Evolutionary conservation across 2,888 invertebrate species (phyloP), one percentile per base, ranked within the genome.

Genomic region (Boloria selene): DNA sequence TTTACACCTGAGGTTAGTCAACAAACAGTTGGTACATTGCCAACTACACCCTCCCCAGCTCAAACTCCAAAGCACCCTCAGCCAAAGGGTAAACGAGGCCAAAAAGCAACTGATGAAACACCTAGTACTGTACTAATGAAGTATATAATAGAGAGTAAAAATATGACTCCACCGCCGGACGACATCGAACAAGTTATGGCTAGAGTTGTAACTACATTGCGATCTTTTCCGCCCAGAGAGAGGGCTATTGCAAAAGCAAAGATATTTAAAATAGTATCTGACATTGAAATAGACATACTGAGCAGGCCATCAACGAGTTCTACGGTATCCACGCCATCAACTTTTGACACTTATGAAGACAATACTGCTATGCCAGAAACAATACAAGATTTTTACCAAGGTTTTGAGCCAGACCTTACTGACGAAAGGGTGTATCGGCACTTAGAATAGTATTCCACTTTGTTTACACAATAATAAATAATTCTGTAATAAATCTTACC

Each of bases 241-340:
- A 67, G 65, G 67, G 73, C 73, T 65, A 74, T 74, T 61, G 73
- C 71, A 52, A 73, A 74, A 71, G 70, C 71, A 16, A 72, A 73
- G 55, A 70, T 72, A 61, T 74, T 74, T 66, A 59, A 70, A 69
- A 69, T 72, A 63, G 69, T 73, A 16, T 73, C 71, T 61, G 45
- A 65, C 10, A 73, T 74, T 71, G 73, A 74, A 67, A 71, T 74
- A 66, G 70, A 73, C 45, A 69, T 73, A 53, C 58, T 73, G 50
- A 70, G 62, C 59, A 69, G 68, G 47, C 61, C 70, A 68, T 65
- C 68, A 42, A 70, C 62, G 17, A 64, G 61, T 61, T 45, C 45
- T 45, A 47, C 42, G 55, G 42, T 50, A 56, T 49, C 50, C 64
- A 62, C 68, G 62, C 61, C 66, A 68, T 67, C 70, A 68, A 47